A percentile compares a stretch with the other conserved stretches of the same genome.
phyloP scores from a whole-genome alignment of 2,113 vertebrate genomes.

The Peucedramus taeniatus region DNA sequence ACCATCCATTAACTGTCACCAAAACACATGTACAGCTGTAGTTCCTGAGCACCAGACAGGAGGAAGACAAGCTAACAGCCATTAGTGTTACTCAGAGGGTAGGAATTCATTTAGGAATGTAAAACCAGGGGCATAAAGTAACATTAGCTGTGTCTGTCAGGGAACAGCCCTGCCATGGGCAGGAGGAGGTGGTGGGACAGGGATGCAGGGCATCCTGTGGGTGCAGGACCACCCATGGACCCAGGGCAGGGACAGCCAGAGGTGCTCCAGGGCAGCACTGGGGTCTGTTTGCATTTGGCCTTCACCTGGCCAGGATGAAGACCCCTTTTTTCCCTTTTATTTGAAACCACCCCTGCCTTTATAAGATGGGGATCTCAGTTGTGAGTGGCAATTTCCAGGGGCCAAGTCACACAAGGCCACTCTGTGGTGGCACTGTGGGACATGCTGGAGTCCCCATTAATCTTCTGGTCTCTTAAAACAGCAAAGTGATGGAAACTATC shows the following conservation, averaged over 20 bases:
- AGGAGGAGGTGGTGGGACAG: background rate
- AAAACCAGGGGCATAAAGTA: background rate
- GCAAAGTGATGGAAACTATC: background rate
- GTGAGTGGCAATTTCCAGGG: background rate
- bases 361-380: background rate
- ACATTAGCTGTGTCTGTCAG: background rate
- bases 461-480: background rate
- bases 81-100: background rate
- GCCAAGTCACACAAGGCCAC: background rate
- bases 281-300: background rate
- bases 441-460: background rate
- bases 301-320: background rate
- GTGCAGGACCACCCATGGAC: background rate
- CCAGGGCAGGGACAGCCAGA: background rate
- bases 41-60: background rate
- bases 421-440: background rate
- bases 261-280: background rate
- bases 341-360: background rate
- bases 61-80: background rate
- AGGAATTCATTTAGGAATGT: background rate
- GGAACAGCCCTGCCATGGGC: background rate
- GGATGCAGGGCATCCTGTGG: background rate
- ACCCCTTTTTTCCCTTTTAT: background rate
- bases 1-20: background rate
- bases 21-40: background rate